Base-by-base conservation (phyloP, 2,888 invertebrate genomes). In the Fabriciana adippe region DNA sequence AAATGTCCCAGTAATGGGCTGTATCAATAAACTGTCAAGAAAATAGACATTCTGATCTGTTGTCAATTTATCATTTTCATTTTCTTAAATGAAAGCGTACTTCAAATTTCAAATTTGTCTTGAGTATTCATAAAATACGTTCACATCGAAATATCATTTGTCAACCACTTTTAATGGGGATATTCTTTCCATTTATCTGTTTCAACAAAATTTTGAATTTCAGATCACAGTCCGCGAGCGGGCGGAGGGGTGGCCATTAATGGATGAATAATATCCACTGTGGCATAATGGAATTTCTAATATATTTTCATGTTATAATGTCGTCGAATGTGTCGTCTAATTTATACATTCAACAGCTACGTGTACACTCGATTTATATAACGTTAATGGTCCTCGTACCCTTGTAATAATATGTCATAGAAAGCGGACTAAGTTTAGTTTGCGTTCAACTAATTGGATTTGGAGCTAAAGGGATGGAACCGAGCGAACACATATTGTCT, bases 131-230 rank as follows among this genome's bases (percentile, higher is more conserved):
- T 65, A 48, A 68, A 69, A 68, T 64, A 51, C 63, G 66, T 68
- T 69, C 54, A 71, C 69, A 76, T 73, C 65, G 69, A 73, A 75
- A 73, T 74, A 75, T 73, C 76, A 75, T 79, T 79, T 76, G 74
- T 78, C 77, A 78, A 77, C 72, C 74, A 78, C 73, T 81, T 77
- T 75, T 74, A 77, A 80, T 75, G 75, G 76, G 75, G 77, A 81
- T 79, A 84, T 82, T 83, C 79, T 79, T 82, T 83, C 82, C 84
- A 85, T 85, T 87, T 81, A 83, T 84, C 81, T 83, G 83, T 82
- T 84, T 83, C 79, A 83, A 83, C 80, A 82, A 80, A 84, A 85
- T 85, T 85, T 83, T 76, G 85, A 83, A 83, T 79, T 84, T 82
- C 78, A 83, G 80, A 84, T 83, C 78, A 71, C 76, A 72, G 74